Percentiles rank a stretch among this genome's conserved stretches.
Conservation (phyloP, 1,140 invertebrate species). For the Eubasilissa regina region DNA sequence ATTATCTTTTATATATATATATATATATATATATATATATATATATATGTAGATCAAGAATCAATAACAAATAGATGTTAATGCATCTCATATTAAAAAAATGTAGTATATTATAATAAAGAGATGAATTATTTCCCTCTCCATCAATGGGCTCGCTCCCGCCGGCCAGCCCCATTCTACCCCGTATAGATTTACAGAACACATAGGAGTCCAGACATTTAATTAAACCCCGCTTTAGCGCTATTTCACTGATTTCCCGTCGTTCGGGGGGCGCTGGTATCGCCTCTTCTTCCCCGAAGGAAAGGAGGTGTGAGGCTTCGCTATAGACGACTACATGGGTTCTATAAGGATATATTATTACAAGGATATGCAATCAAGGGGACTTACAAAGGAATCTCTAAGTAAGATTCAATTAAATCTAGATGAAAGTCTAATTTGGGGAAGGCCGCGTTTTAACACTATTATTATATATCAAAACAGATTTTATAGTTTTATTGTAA, state of each 20-base stretch:
- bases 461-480: no score
- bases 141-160: background rate
- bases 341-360: constrained; percentile 36
- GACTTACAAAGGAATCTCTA: constrained; percentile 39
- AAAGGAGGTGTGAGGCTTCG: constrained; percentile 47
- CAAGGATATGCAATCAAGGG: constrained; percentile 46
- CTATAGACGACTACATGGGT: background rate
- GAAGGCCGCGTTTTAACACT: background rate
- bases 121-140: background rate
- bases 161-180: background rate
- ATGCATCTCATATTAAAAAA: no score
- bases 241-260: constrained; percentile 61
- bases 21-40: no score
- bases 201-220: constrained; percentile 61
- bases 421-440: constrained; percentile 9
- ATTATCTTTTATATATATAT: no score
- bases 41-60: no score
- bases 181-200: constrained; percentile 61
- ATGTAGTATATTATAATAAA: constrained; percentile 5
- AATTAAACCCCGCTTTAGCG: constrained; percentile 62
- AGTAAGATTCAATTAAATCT: constrained; percentile 41
- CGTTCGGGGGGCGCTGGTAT: constrained; percentile 52
- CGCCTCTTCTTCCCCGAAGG: constrained; percentile 42
- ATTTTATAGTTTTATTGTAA: no score
- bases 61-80: no score